Evolutionary conservation across 2,113 vertebrate genomes (phyloP), one percentile per base, ranked within the genome.

Genomic region (Semnornis frantzii): DNA sequence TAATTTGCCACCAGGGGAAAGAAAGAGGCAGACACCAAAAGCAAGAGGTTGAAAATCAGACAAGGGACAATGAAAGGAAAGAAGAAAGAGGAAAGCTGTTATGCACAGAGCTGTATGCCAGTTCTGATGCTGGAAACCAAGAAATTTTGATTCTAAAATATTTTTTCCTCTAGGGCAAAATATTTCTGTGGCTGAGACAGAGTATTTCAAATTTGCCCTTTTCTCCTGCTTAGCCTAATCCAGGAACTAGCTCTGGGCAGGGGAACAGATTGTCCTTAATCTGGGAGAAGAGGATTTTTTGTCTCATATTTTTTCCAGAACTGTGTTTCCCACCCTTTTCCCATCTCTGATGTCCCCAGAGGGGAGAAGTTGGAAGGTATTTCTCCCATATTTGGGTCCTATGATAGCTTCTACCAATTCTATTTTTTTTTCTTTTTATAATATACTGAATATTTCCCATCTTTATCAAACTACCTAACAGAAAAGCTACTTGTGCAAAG

Each of bases 1-100:
- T 87, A 92, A 89, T 92, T 94, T 91, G 33, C 44, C 42, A n/a
- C 69, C 83, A 18, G 62, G 64, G 42, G 8, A 89, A 91, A 83
- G 54, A 85, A 71, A 62, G 25, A 83, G 54, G 54, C 19, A 82
- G 48, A 55, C 25, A 80, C 33, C 37, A 74, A 78, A 85, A 89
- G 55, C 21, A 57, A 66, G 55, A 54, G 28, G 21, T 50, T 68
- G 48, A 83, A 75, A 87, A 60, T 2, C 19, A 70, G 52, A 19
- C 24, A 37, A 52, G 44, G 48, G 37, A 59, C 34, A 85, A 50
- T 3, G 8, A 31, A 84, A 23, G 20, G 57, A 59, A 81, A 82
- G 55, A 75, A 90, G 57, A 42, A 83, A 71, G 52, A 54, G 3
- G 9, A 90, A 65, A 82, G 24, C 34, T 30, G 6, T 69, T 50